phyloP scores from a whole-genome alignment of 2,797 vertebrate species.

The Diplodus sargus region DNA sequence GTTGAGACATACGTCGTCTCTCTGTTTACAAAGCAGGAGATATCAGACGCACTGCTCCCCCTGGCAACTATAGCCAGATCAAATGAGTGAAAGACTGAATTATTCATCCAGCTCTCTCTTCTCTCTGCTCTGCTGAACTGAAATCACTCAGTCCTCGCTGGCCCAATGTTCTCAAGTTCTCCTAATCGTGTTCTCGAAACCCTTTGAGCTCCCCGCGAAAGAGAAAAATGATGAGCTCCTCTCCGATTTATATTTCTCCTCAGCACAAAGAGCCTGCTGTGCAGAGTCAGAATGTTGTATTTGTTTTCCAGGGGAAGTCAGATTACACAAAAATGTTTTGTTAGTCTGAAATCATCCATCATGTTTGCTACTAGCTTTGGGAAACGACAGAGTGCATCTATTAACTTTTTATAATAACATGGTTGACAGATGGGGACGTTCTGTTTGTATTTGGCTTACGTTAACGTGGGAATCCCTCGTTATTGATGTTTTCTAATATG shows the following conservation, averaged over 20 bases:
- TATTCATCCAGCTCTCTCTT: constrained; percentile 69
- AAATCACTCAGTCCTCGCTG: constrained; percentile 59
- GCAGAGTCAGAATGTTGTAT: constrained; percentile 21
- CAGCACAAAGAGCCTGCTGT: constrained; percentile 37
- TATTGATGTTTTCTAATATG: background rate
- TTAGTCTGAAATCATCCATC: constrained; percentile 17
- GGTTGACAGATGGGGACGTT: background rate
- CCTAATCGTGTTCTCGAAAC: constrained; percentile 53
- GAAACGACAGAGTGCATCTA: constrained; percentile 12
- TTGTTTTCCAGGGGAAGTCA: constrained; percentile 20
- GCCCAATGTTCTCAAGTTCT: constrained; percentile 56
- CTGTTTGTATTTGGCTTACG: background rate
- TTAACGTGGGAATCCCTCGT: background rate
- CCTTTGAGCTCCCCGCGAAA: constrained; percentile 24
- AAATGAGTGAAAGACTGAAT: constrained; percentile 72
- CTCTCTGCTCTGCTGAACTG: constrained; percentile 45
- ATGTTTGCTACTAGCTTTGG: background rate
- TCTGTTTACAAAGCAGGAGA: constrained; percentile 62
- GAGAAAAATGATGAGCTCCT: constrained; percentile 38
- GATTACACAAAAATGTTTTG: constrained; percentile 25
- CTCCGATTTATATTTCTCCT: constrained; percentile 22
- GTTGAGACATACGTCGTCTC: constrained; percentile 25
- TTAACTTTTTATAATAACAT: background rate
- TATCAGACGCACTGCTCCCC: constrained; percentile 47
- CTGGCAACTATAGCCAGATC: constrained; percentile 59